A percentile compares a stretch with the other conserved stretches of the same genome.
Evolutionary conservation across 2,797 vertebrate species (phyloP).

Genomic region (Oreonectes daqikongensis): DNA sequence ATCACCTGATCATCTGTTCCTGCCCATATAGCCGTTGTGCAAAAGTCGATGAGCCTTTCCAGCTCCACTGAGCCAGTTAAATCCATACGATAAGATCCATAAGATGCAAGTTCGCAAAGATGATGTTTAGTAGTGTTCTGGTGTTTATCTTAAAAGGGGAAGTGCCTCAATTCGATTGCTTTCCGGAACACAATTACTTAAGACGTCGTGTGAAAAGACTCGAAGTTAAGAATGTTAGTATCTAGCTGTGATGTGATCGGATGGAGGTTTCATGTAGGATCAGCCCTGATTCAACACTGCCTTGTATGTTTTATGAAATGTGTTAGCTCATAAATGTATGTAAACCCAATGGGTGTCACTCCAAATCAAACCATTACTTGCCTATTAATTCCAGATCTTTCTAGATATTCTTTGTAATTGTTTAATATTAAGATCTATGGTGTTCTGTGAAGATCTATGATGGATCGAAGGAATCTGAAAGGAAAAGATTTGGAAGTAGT

Average conservation of each 20-base stretch:
- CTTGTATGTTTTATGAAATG: conserved; percentile 15
- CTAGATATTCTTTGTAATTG: background rate
- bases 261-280: conserved; percentile 3
- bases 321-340: conserved; percentile 14
- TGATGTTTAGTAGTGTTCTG: background rate
- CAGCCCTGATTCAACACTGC: conserved; percentile 14
- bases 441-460: background rate
- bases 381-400: conserved; percentile 30
- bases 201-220: background rate
- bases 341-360: conserved; percentile 27
- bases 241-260: background rate
- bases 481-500: background rate
- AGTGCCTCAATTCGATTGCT: background rate
- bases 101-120: background rate
- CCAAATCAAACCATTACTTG: background rate
- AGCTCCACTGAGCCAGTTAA: conserved; percentile 34
- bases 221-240: background rate
- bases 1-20: conserved; percentile 35
- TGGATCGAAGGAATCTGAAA: background rate
- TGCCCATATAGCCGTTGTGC: conserved; percentile 13
- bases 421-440: background rate
- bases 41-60: conserved; percentile 16
- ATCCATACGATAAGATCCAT: background rate
- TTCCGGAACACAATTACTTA: background rate
- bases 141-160: background rate